phyloP scores from a whole-genome alignment of 1,140 invertebrate species.

The Drepana arcuata region DNA sequence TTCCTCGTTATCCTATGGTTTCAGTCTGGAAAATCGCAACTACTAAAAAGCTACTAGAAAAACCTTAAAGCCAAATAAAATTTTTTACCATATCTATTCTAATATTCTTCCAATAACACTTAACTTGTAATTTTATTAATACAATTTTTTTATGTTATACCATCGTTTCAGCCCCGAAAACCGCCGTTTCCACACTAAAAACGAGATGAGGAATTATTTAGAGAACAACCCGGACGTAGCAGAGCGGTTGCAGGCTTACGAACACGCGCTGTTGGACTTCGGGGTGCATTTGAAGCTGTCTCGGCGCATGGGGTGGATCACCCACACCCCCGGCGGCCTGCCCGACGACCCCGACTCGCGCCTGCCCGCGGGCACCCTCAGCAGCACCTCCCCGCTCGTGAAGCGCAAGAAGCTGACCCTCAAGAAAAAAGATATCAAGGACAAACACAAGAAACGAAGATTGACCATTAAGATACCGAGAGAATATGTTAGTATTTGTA shows the following conservation, averaged over 20 bases:
- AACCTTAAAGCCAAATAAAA: no score
- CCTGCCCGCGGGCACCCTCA: conserved; percentile 12
- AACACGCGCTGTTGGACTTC: conserved; percentile 75
- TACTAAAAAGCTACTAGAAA: no score
- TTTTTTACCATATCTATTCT: no score
- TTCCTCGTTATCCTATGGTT: no score
- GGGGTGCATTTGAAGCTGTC: conserved; percentile 73
- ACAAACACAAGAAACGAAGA: conserved; percentile 12
- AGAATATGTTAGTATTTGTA: conserved; percentile 1
- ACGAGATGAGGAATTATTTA: conserved; percentile 74
- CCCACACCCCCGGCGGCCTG: conserved; percentile 11
- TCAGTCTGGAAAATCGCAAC: no score
- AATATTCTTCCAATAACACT: no score
- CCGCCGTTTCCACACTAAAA: conserved; percentile 74
- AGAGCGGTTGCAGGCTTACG: conserved; percentile 41
- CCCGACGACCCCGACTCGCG: conserved; percentile 13
- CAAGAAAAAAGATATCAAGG: conserved; percentile 5
- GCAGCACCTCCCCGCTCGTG: conserved; percentile 20
- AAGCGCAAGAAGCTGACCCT: conserved; percentile 35
- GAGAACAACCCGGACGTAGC: conserved; percentile 52
- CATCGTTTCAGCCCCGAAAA: conserved; percentile 73
- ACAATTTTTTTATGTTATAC: not conserved
- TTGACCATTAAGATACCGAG: no score
- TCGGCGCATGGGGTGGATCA: conserved; percentile 70
- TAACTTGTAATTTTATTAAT: not conserved